Evolutionary conservation across 2,797 vertebrate species (phyloP).

Genomic region (Meriones psammophilus): DNA sequence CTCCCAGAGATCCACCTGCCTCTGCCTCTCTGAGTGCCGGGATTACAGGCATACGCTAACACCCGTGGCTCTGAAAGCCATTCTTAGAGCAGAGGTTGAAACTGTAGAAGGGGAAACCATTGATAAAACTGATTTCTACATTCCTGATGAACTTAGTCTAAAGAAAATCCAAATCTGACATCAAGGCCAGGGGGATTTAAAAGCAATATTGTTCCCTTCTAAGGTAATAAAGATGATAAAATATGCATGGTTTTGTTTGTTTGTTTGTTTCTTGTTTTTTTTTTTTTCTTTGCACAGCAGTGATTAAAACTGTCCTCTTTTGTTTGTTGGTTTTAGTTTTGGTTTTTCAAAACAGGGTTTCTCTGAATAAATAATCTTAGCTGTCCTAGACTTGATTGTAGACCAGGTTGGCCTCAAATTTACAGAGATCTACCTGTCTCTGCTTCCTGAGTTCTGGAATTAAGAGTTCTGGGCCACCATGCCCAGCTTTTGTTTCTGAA

Average conservation of each 20-base stretch:
- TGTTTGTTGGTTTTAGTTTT: not conserved
- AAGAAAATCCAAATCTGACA: slow-evolving; percentile 14
- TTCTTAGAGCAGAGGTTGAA: slow-evolving; percentile 13
- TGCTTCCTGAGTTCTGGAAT: not conserved
- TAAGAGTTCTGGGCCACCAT: not conserved
- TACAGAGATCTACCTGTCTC: not conserved
- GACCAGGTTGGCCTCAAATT: not conserved
- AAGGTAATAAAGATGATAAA: not conserved
- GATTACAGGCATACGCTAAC: too few relatives aligned
- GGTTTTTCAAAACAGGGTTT: not conserved
- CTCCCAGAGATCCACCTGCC: too few relatives aligned
- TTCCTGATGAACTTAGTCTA: slow-evolving; percentile 26
- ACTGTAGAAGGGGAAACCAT: not conserved
- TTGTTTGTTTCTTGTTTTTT: too few relatives aligned
- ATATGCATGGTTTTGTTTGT: too few relatives aligned
- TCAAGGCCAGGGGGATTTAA: slow-evolving; percentile 9
- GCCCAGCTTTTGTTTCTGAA: too few relatives aligned
- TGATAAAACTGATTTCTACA: not conserved
- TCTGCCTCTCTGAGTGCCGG: too few relatives aligned
- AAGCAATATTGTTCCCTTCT: not conserved
- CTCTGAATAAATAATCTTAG: not conserved
- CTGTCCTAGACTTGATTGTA: not conserved
- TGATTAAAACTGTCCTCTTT: not conserved
- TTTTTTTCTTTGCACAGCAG: not conserved
- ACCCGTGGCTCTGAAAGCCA: not conserved